phyloP scores from a whole-genome alignment of 2,113 vertebrate genomes.

The Plotosus lineatus region DNA sequence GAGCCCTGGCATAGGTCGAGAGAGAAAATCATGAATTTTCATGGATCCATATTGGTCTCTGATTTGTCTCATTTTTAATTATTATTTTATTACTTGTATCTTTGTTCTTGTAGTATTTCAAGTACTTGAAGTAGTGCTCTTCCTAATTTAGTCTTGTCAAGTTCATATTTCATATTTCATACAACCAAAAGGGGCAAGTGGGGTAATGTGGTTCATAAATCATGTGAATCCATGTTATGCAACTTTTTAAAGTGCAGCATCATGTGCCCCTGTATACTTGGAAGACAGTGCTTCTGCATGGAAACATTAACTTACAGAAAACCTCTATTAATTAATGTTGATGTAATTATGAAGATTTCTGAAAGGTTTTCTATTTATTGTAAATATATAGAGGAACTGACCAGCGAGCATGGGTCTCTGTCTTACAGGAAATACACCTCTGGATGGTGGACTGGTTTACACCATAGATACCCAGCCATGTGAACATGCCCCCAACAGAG shows the following conservation, averaged over 20 bases:
- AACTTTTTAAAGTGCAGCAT: not conserved
- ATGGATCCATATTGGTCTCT: not conserved
- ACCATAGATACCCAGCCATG: slow-evolving; percentile 84
- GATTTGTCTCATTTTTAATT: not conserved
- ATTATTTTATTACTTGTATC: not conserved
- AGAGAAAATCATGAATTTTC: not conserved
- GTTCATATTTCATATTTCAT: not conserved
- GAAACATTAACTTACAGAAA: not conserved
- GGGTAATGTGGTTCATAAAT: not conserved
- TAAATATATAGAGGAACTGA: slow-evolving; percentile 66
- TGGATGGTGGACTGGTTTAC: slow-evolving; percentile 86
- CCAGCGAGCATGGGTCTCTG: slow-evolving; percentile 79
- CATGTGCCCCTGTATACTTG: not conserved
- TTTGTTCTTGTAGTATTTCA: too few species aligned
- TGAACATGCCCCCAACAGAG: slow-evolving; percentile 81
- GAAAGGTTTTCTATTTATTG: not conserved
- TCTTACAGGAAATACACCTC: slow-evolving; percentile 83
- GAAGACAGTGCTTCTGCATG: not conserved
- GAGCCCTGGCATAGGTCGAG: slow-evolving; percentile 68
- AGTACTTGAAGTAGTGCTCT: not conserved
- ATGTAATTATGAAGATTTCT: not conserved
- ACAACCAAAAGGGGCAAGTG: not conserved
- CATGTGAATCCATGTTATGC: not conserved
- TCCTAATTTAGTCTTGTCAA: not conserved
- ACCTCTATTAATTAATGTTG: not conserved